Percentiles rank a stretch among this genome's conserved stretches.
Conservation (phyloP, 2,888 invertebrate species). For the Pollenia labialis region DNA sequence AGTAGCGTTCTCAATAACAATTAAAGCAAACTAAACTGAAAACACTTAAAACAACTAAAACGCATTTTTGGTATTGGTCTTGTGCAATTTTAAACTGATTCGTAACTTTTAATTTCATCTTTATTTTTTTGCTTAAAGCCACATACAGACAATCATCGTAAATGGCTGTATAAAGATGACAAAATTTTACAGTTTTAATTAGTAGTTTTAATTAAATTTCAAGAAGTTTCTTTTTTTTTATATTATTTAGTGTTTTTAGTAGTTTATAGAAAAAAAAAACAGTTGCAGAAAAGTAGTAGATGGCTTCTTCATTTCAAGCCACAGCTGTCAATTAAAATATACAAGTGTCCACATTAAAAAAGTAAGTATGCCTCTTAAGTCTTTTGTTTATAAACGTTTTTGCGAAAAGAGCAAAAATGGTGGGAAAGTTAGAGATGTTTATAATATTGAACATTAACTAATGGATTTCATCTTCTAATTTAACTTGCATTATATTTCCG, state of each 20-base stretch:
- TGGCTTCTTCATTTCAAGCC: conserved; percentile 16
- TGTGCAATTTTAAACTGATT: conserved; percentile 42
- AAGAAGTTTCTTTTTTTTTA: conserved; percentile 44
- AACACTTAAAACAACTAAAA: neutral
- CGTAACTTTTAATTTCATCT: conserved; percentile 48
- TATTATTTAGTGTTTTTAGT: conserved; percentile 22
- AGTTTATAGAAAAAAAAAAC: conserved; percentile 12
- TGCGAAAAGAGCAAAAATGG: neutral
- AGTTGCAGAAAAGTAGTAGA: neutral
- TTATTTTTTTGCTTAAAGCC: neutral
- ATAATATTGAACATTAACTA: conserved; percentile 2
- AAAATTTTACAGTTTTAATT: conserved; percentile 64
- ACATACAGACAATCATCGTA: conserved; percentile 38
- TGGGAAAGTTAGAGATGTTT: conserved; percentile 16
- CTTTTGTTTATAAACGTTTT: conserved; percentile 46
- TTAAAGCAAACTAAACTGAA: neutral
- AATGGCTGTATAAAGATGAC: conserved; percentile 51
- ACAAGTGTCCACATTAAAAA: neutral
- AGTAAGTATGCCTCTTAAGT: conserved; percentile 45
- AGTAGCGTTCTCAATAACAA: neutral
- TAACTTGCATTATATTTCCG: neutral
- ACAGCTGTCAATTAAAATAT: conserved; percentile 45
- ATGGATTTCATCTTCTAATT: conserved; percentile 4
- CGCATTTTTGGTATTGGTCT: neutral
- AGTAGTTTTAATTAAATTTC: conserved; percentile 60